Evolutionary conservation across 2,888 invertebrate species (phyloP).

Genomic region (Boloria euphrosyne): DNA sequence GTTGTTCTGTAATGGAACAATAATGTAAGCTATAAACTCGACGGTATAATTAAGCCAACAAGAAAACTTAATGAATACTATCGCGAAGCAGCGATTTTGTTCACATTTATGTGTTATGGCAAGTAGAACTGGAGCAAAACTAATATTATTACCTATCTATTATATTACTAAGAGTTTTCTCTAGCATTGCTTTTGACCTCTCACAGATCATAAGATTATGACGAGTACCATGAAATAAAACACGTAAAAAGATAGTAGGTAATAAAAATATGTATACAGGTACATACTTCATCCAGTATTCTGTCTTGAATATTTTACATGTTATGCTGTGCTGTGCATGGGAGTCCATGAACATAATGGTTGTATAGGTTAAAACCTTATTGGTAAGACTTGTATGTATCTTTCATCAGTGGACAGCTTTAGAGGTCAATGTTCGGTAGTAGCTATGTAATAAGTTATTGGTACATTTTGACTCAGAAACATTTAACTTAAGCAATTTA

Average conservation of each 20-base stretch:
- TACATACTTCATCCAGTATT: no score
- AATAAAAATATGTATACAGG: no score
- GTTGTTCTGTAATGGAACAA: conserved; percentile 23
- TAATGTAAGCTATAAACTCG: conserved; percentile 22
- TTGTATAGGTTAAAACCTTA: conserved; percentile 13
- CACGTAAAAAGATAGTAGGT: no score
- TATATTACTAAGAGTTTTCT: not conserved
- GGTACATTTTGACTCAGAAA: no score
- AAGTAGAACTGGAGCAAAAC: conserved; percentile 9
- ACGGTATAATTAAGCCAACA: conserved; percentile 20
- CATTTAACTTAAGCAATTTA: not conserved
- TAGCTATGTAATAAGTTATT: not conserved
- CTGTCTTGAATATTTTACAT: no score
- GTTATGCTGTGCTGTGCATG: no score
- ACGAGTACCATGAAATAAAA: no score
- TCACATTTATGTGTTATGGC: not conserved
- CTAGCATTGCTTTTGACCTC: not conserved
- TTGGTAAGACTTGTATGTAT: conserved; percentile 12
- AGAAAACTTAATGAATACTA: conserved; percentile 16
- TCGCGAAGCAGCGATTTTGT: conserved; percentile 13
- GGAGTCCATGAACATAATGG: conserved; percentile 14
- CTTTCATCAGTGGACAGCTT: conserved; percentile 17
- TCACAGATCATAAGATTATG: no score
- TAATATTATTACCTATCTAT: not conserved
- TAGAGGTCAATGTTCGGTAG: conserved; percentile 13